phyloP scores from a whole-genome alignment of 2,113 vertebrate genomes.

The Nesoenas mayeri region DNA sequence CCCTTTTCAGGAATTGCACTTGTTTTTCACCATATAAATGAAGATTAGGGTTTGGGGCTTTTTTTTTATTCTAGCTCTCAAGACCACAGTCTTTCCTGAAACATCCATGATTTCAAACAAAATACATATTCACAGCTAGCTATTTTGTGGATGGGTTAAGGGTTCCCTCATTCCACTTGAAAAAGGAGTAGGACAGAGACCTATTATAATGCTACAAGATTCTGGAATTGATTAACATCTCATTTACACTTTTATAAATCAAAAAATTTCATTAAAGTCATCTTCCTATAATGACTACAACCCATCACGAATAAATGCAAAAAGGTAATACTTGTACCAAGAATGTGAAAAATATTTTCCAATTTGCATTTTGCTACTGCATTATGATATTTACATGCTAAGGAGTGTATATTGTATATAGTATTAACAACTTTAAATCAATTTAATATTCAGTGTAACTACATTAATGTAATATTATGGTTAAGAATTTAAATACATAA shows the following conservation, averaged over 20 bases:
- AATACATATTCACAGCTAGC: background rate
- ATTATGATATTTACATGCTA: background rate
- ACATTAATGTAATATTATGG: background rate
- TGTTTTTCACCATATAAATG: background rate
- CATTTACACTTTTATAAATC: background rate
- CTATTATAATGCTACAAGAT: background rate
- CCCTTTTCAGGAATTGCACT: background rate
- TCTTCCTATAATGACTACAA: background rate
- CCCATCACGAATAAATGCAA: background rate
- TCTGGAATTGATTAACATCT: background rate
- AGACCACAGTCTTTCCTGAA: background rate
- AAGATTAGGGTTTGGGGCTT: background rate
- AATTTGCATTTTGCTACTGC: conserved; percentile 7
- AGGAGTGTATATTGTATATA: background rate
- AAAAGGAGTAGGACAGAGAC: background rate
- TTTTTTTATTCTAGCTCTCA: background rate
- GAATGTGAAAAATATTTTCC: background rate
- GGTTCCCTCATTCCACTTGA: background rate
- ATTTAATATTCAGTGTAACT: conserved; percentile 1
- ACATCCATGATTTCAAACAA: background rate
- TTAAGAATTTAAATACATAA: conserved; percentile 27
- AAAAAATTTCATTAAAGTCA: background rate
- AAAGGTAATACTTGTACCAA: background rate
- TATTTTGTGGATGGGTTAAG: background rate
- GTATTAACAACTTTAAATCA: conserved; percentile 38